Evolutionary conservation across 1,140 invertebrate species (phyloP).

Genomic region (Drosophila albomicans): DNA sequence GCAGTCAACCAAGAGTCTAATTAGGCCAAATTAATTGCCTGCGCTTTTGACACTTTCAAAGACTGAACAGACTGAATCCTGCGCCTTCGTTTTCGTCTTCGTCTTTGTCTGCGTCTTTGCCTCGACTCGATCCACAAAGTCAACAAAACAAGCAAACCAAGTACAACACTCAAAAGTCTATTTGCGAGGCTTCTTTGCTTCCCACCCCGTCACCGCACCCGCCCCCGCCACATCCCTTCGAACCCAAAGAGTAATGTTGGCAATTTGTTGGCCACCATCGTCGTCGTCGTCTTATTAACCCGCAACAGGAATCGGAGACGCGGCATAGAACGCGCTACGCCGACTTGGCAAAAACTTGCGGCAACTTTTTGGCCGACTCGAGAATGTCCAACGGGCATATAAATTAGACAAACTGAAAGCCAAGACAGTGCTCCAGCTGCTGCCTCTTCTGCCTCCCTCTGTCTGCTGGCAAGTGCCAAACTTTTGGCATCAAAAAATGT

Average conservation of each 20-base stretch:
- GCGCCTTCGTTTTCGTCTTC: too few species aligned
- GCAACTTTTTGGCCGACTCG: constrained; percentile 77
- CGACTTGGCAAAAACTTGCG: constrained; percentile 63
- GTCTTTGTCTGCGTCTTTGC: background rate
- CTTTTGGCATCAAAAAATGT: constrained; percentile 82
- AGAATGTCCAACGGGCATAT: constrained; percentile 82
- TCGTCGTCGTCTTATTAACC: constrained; percentile 73
- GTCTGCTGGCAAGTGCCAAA: constrained; percentile 63
- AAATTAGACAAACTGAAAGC: constrained; percentile 69
- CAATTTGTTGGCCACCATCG: constrained; percentile 70
- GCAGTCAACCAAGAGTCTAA: constrained; percentile 76
- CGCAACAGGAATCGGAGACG: constrained; percentile 67
- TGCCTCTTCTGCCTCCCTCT: constrained; percentile 15
- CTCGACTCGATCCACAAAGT: constrained; percentile 41
- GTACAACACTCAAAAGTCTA: constrained; percentile 81
- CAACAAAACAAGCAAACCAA: constrained; percentile 69
- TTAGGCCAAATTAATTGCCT: constrained; percentile 81
- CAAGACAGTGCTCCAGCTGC: constrained; percentile 50
- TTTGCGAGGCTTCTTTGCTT: constrained; percentile 53
- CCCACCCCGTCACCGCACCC: background rate
- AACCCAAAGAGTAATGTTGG: constrained; percentile 72
- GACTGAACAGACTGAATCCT: constrained; percentile 29
- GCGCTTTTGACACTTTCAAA: constrained; percentile 80
- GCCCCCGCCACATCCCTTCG: background rate
- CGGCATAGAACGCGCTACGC: constrained; percentile 9